These are phyloP conservation scores for Crepidodera aurea DNA, from an alignment of 2,888 invertebrate genomes.

Conservation along the genomic window DNA sequence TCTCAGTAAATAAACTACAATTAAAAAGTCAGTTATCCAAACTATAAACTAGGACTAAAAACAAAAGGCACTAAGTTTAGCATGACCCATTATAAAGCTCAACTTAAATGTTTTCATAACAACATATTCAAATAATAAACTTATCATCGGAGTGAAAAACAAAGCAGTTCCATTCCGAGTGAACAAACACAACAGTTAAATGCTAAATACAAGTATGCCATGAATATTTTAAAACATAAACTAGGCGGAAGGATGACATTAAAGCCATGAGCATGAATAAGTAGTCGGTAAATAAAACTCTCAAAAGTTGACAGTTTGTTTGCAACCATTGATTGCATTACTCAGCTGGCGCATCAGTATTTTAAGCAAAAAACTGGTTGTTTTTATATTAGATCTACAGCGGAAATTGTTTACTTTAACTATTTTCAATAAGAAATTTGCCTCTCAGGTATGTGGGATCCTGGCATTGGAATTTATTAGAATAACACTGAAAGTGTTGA, in stretches of 20 bases:
- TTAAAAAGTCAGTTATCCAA: too few species aligned
- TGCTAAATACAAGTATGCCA: conserved; percentile 15
- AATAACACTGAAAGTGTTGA: too few species aligned
- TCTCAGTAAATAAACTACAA: too few species aligned
- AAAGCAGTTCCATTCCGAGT: conserved; percentile 4
- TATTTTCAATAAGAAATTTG: too few species aligned
- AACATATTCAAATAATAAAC: conserved; percentile 21
- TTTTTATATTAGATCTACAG: too few species aligned
- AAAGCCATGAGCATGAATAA: conserved; percentile 19
- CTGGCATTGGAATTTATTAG: too few species aligned
- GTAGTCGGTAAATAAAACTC: conserved; percentile 11
- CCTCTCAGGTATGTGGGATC: too few species aligned
- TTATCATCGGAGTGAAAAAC: conserved; percentile 19
- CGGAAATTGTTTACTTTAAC: too few species aligned
- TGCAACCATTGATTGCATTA: too few species aligned
- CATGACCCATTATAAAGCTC: conserved; percentile 2
- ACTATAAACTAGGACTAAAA: neutral
- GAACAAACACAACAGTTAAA: conserved; percentile 11
- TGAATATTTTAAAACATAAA: conserved; percentile 23
- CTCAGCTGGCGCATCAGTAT: too few species aligned
- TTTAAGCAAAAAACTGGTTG: too few species aligned
- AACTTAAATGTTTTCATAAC: conserved; percentile 13
- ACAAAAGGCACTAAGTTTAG: neutral
- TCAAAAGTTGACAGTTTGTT: conserved; percentile 16
- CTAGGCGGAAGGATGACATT: conserved; percentile 18